A percentile compares a stretch with the other conserved stretches of the same genome.
Conservation (phyloP, 2,113 vertebrate genomes). For the Sapajus apella region DNA sequence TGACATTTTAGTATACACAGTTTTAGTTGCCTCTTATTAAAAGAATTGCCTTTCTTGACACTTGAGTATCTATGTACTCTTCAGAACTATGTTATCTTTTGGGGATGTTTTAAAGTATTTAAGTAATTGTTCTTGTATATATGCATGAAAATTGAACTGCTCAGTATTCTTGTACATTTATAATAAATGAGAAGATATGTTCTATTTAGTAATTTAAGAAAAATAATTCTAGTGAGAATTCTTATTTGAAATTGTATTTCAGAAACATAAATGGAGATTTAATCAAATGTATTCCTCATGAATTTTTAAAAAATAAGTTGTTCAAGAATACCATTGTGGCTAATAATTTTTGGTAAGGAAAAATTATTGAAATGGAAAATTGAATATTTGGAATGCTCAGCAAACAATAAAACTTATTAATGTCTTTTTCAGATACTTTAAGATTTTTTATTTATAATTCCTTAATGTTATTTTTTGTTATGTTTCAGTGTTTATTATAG, state of each 20-base stretch:
- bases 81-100: not conserved
- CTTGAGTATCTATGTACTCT: not conserved
- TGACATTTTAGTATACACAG: conserved; percentile 15
- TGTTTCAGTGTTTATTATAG: conserved; percentile 44
- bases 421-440: not conserved
- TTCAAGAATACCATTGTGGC: not conserved
- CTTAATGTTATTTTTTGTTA: conserved; percentile 49
- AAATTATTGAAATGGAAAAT: conserved; percentile 44
- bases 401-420: conserved; percentile 47
- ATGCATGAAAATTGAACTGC: not conserved
- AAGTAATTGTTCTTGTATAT: conserved; percentile 28
- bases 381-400: conserved; percentile 48
- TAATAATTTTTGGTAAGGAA: conserved; percentile 47
- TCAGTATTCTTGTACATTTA: not conserved
- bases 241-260: conserved; percentile 33
- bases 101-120: conserved; percentile 22
- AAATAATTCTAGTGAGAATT: conserved; percentile 44
- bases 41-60: not conserved
- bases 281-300: conserved; percentile 38
- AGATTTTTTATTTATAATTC: conserved; percentile 54
- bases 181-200: conserved; percentile 36
- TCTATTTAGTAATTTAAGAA: not conserved
- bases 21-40: not conserved
- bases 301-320: not conserved
- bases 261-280: conserved; percentile 46